Conservation (phyloP, 2,797 vertebrate species). For the Sebastes taczanowskii region DNA sequence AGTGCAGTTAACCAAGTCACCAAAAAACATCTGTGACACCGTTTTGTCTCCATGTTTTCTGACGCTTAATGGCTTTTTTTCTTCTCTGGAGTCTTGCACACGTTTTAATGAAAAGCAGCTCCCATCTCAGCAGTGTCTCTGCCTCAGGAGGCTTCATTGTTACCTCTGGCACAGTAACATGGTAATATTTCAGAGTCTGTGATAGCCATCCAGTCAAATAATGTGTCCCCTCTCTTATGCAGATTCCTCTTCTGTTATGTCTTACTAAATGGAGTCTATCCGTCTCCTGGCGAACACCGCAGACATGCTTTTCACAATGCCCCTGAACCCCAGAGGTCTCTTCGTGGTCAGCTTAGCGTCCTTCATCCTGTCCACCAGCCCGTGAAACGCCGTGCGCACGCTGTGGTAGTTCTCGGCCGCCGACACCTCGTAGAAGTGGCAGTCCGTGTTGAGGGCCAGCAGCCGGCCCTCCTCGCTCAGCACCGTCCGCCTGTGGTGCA, state of each 20-base stretch:
- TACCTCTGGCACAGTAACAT: neutral
- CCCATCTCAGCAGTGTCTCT: neutral
- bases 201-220: neutral
- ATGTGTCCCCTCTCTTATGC: neutral
- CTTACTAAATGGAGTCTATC: conserved; percentile 64
- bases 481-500: conserved; percentile 81
- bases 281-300: conserved; percentile 83
- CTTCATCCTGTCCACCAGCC: conserved; percentile 79
- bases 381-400: conserved; percentile 81
- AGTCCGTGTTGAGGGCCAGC: conserved; percentile 79
- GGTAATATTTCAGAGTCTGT: neutral
- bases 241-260: neutral
- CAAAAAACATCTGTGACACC: neutral
- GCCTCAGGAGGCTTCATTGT: neutral
- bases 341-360: conserved; percentile 68
- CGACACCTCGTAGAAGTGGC: conserved; percentile 85
- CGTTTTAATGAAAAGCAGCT: neutral
- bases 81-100: neutral
- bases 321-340: conserved; percentile 73
- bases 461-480: conserved; percentile 82
- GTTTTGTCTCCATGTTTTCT: neutral
- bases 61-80: conserved; percentile 2
- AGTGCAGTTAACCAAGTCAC: neutral
- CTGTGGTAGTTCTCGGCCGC: conserved; percentile 86
- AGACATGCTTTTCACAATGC: conserved; percentile 84